A percentile compares a stretch with the other conserved stretches of the same genome.
Conservation (phyloP, 2,888 invertebrate species). For the Lamproptera curius region DNA sequence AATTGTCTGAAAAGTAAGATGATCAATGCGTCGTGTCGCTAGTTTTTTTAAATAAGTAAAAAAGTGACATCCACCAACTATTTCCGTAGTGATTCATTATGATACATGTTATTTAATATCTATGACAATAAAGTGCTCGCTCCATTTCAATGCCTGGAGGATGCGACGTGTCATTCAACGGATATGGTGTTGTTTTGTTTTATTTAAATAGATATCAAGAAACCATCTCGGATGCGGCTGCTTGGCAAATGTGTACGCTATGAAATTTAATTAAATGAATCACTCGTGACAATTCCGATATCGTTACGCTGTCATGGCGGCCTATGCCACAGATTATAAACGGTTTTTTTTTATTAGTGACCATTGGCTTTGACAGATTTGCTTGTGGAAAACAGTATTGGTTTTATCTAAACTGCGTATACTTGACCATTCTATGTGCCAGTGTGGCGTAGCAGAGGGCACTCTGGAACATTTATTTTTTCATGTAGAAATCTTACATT, state of each 20-base stretch:
- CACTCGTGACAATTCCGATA: constrained; percentile 5
- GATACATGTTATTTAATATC: neutral
- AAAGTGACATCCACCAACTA: too few relatives aligned
- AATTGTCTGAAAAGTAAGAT: too few relatives aligned
- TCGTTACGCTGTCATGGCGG: constrained; percentile 1
- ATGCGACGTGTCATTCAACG: constrained; percentile 11
- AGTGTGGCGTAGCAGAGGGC: too few relatives aligned
- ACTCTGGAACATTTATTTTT: too few relatives aligned
- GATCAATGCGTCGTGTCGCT: too few relatives aligned
- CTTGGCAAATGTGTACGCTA: constrained; percentile 17
- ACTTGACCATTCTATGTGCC: too few relatives aligned
- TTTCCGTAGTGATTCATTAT: too few relatives aligned
- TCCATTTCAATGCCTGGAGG: neutral
- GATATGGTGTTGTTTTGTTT: constrained; percentile 16
- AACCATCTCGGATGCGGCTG: constrained; percentile 14
- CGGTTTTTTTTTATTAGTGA: neutral
- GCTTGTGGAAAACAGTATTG: too few relatives aligned
- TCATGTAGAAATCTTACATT: too few relatives aligned
- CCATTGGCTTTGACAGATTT: too few relatives aligned
- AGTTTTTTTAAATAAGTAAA: too few relatives aligned
- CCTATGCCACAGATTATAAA: neutral
- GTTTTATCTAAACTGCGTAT: too few relatives aligned
- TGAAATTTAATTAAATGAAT: constrained; percentile 19
- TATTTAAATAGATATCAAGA: constrained; percentile 7
- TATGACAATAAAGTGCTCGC: neutral